These are phyloP conservation scores for Amphipoea oculea DNA, from an alignment of 2,888 invertebrate species.

Conservation along the genomic window DNA sequence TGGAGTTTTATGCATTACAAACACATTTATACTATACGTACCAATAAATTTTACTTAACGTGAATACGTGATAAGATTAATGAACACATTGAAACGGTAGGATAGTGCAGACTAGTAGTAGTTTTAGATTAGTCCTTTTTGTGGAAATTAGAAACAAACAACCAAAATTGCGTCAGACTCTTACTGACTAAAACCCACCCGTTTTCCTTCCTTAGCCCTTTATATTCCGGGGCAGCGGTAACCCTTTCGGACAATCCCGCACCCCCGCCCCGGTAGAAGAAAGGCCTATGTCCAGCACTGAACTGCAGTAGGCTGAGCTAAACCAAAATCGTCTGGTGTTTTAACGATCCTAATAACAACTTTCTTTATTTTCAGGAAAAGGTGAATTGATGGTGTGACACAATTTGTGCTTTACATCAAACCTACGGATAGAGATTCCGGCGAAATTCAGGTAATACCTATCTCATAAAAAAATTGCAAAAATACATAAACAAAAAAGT, in stretches of 20 bases:
- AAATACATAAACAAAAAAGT: not conserved
- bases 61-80: not conserved
- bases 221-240: too few relatives aligned
- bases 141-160: not conserved
- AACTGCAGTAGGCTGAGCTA: too few relatives aligned
- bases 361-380: conserved; percentile 52
- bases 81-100: not conserved
- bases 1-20: not conserved
- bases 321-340: not conserved
- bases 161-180: not conserved
- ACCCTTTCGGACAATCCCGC: too few relatives aligned
- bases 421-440: conserved; percentile 1
- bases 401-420: conserved; percentile 15
- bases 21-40: not conserved
- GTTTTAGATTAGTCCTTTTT: not conserved
- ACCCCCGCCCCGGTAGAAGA: too few relatives aligned
- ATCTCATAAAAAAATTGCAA: not conserved
- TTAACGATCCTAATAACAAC: not conserved
- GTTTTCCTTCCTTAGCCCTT: too few relatives aligned
- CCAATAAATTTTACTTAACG: not conserved
- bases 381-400: conserved; percentile 41
- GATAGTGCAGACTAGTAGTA: not conserved
- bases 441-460: conserved; percentile 50
- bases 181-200: too few relatives aligned
- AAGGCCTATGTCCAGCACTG: too few relatives aligned